These are phyloP conservation scores for Otus sunia DNA, from an alignment of 2,113 vertebrate species.

Conservation along the genomic window DNA sequence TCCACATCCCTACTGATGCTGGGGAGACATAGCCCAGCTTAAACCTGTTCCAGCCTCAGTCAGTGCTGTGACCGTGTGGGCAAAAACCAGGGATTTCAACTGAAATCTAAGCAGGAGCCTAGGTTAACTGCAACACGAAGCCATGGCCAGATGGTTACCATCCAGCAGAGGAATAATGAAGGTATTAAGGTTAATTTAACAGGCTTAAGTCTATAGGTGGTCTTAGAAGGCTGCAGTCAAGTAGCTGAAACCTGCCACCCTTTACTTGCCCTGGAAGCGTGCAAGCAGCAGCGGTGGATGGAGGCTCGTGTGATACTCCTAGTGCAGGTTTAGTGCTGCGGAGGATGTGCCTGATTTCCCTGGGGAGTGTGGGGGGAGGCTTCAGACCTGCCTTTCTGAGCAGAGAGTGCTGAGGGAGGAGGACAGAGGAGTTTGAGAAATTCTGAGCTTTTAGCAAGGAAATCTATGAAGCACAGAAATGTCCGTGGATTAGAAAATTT, in stretches of 20 bases:
- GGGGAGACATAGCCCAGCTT: not conserved
- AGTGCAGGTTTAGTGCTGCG: not conserved
- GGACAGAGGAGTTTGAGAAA: not conserved
- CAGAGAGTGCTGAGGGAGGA: not conserved
- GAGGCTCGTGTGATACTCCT: not conserved
- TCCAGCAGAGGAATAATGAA: slow-evolving; percentile 48
- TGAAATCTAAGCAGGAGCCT: slow-evolving; percentile 19
- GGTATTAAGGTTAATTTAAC: slow-evolving; percentile 56
- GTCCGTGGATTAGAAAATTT: not conserved
- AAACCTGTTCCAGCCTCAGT: not conserved
- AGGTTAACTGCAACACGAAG: slow-evolving; percentile 5
- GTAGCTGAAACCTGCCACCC: slow-evolving; percentile 20
- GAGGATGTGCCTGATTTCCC: not conserved
- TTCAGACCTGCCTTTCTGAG: not conserved
- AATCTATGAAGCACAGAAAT: not conserved
- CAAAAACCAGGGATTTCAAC: not conserved
- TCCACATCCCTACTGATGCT: not conserved
- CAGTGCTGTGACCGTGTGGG: not conserved
- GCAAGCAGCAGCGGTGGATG: not conserved
- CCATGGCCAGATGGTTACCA: slow-evolving; percentile 43
- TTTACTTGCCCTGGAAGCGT: not conserved
- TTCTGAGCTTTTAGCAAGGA: not conserved
- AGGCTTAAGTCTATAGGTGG: slow-evolving; percentile 57
- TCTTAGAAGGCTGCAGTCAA: slow-evolving; percentile 29
- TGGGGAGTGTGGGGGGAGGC: rapidly evolving